phyloP scores from a whole-genome alignment of 2,113 vertebrate species.

The Lophochroa leadbeateri region DNA sequence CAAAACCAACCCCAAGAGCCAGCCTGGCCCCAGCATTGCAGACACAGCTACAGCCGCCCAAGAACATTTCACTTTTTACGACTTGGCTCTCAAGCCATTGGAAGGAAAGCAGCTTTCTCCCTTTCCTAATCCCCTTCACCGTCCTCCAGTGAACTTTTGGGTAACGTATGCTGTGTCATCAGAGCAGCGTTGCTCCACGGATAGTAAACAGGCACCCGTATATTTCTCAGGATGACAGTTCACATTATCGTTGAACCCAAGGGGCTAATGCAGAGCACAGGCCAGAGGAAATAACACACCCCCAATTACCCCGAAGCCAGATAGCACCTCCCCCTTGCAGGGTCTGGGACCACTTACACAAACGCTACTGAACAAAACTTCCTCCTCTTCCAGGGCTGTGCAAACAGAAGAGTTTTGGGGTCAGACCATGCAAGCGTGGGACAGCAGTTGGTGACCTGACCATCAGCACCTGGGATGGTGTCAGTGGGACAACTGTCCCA shows the following conservation, averaged over 20 bases:
- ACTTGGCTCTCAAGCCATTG: neutral
- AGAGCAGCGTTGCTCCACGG: neutral
- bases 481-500: neutral
- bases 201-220: neutral
- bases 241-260: neutral
- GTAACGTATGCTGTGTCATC: constrained; percentile 28
- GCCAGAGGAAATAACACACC: neutral
- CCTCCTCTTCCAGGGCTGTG: neutral
- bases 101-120: constrained; percentile 20
- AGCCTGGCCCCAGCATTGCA: fast-evolving
- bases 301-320: neutral
- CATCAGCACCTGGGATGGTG: neutral
- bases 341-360: neutral
- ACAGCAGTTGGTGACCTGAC: neutral
- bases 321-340: fast-evolving
- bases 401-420: neutral
- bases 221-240: neutral
- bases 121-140: neutral
- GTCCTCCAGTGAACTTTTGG: neutral
- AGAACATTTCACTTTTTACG: neutral
- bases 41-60: neutral
- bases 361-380: fast-evolving
- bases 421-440: fast-evolving
- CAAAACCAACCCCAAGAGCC: fast-evolving
- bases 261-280: neutral